Conservation (phyloP, 2,888 invertebrate genomes). For the Odontomyia ornata region DNA sequence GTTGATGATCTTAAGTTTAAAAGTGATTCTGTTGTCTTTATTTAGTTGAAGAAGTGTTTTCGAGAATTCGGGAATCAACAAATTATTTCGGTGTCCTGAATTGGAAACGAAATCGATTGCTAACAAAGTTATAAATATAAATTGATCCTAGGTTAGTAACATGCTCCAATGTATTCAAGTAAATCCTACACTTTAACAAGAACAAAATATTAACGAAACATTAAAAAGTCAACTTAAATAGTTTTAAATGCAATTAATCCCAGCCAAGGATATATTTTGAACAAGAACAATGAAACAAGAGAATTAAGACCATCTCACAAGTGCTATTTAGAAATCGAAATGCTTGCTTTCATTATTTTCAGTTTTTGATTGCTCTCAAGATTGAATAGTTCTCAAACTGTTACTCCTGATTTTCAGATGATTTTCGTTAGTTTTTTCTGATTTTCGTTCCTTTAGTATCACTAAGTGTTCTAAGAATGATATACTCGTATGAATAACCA, state of each 20-base stretch:
- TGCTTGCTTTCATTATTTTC: slow-evolving; percentile 47
- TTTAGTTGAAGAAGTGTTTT: not conserved
- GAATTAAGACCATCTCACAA: slow-evolving; percentile 65
- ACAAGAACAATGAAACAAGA: slow-evolving; percentile 41
- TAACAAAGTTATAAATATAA: not conserved
- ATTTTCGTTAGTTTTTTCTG: slow-evolving; percentile 16
- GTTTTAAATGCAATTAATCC: not conserved
- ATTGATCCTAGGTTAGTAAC: not conserved
- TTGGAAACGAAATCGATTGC: not conserved
- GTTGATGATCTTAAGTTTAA: not conserved
- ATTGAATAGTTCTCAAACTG: slow-evolving; percentile 45
- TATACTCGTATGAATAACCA: slow-evolving; percentile 4
- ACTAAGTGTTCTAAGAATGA: slow-evolving; percentile 25
- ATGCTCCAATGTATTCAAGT: not conserved
- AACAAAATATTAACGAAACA: not conserved
- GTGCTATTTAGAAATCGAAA: slow-evolving; percentile 62
- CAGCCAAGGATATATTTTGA: slow-evolving; percentile 16
- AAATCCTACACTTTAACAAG: not conserved
- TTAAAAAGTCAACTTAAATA: slow-evolving; percentile 6
- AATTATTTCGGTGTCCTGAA: not conserved
- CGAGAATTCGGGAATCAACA: not conserved
- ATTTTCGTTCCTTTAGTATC: slow-evolving; percentile 35
- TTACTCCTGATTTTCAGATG: slow-evolving; percentile 50
- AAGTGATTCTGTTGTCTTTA: not conserved
- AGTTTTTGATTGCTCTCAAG: slow-evolving; percentile 31